Evolutionary conservation across 2,888 invertebrate species (phyloP), one percentile per base, ranked within the genome.

Genomic region (Ophion ventricosus): DNA sequence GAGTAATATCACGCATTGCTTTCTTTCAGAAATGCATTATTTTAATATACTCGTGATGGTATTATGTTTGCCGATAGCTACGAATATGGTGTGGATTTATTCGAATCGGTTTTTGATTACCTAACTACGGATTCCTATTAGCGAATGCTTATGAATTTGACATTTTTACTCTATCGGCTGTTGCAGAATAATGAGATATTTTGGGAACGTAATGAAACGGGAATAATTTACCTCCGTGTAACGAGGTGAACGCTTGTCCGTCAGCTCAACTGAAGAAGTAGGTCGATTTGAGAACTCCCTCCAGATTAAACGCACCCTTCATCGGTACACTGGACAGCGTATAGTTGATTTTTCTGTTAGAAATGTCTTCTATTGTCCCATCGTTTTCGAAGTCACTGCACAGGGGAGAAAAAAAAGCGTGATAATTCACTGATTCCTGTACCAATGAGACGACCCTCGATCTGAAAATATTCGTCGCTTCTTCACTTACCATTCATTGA

Each of bases 201-300:
- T 29, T 5, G 4, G 29, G 29, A 5, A 29, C 7, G 29, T 29
- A 35, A 35, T 35, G 8, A 35, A 57, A 23, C 2, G 7, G 20
- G 57, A 23, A 23, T 23, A n/a, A 75, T 54, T 82, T n/a, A 70
- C 66, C 49, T 84, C 74, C 77, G 20, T 67, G 56, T 7, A 25
- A 23, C 35, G 25, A 25, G 25, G 57, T 20, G 20, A 57, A 40
- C 8, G 23, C n/a, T 7, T 23, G 43, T 35, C 54, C 29, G 23
- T 26, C 0, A 7, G 23, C 14, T 91, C 84, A 98, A 94, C 98
- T 98, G 94, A 98, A 98, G 94, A 98, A 98, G 93, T 98, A 98
- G 17, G 96, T 94, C 0, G 98, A 98, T 40, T 95, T 92, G 61
- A 97, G 94, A 29, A 98, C 97, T 88, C 96, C 95, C 0, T 95